These are phyloP conservation scores for Leucoma salicis DNA, from an alignment of 2,888 invertebrate species.

Conservation along the genomic window DNA sequence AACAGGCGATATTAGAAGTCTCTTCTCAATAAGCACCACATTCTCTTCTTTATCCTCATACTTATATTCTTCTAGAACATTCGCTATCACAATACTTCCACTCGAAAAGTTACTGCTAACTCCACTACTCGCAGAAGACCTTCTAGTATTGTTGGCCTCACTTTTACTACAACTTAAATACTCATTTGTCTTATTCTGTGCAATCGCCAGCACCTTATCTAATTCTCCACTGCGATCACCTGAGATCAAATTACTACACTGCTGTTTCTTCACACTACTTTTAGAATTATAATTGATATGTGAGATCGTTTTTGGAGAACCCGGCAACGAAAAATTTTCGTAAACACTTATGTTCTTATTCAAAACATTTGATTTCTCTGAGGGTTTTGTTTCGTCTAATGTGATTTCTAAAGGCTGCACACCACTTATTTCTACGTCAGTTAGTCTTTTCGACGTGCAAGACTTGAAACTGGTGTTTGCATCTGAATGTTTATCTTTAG, in stretches of 20 bases:
- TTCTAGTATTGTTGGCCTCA: constrained; percentile 57
- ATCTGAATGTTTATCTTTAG: constrained; percentile 36
- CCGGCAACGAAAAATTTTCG: constrained; percentile 70
- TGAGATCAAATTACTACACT: constrained; percentile 36
- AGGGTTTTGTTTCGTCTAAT: constrained; percentile 33
- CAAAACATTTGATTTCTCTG: constrained; percentile 25
- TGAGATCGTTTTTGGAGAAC: constrained; percentile 63
- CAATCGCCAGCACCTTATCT: constrained; percentile 61
- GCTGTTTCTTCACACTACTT: constrained; percentile 51
- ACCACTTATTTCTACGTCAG: constrained; percentile 60
- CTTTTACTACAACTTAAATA: constrained; percentile 53
- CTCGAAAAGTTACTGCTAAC: constrained; percentile 68
- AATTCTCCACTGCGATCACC: constrained; percentile 46
- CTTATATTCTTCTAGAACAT: constrained; percentile 87
- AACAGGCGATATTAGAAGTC: constrained; percentile 77
- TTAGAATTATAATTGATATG: constrained; percentile 69
- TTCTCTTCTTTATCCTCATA: constrained; percentile 88
- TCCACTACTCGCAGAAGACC: constrained; percentile 73
- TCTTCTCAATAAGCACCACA: constrained; percentile 86
- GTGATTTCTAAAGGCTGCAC: constrained; percentile 51
- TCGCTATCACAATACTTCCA: constrained; percentile 76
- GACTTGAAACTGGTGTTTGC: constrained; percentile 58
- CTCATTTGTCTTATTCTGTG: constrained; percentile 70
- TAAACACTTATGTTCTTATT: constrained; percentile 57
- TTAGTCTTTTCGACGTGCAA: constrained; percentile 48